Base-by-base conservation (phyloP, 2,888 invertebrate genomes). In the Nomada ferruginata region DNA sequence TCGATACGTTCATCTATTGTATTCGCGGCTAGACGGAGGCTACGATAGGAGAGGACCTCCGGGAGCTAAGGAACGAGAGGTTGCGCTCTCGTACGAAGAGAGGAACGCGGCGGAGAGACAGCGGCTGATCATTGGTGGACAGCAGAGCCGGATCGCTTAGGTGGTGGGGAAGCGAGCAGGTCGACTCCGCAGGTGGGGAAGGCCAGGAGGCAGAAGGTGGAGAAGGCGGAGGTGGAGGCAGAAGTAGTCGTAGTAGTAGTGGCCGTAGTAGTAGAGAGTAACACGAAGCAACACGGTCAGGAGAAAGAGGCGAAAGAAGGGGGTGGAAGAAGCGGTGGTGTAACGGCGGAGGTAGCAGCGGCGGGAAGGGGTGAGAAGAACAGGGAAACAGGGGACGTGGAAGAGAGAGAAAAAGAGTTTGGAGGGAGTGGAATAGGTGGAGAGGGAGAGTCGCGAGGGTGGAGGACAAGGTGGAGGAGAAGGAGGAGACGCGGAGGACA, bases 71-170 rank as follows among this genome's bases (percentile, higher is more conserved):
- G 74, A 63, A 71, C 68, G 83, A 79, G 83, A 79, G 76, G 84
- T 76, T 87, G 87, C 84, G 80, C 79, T 78, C 83, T 79, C 83
- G 76, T 66, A 57, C 70, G 75, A 77, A 77, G 85, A 86, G 85
- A 83, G 85, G 71, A 84, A 82, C 85, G 82, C 87, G 84, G 76
- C 70, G 88, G 79, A 88, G 89, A 91, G 92, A 93, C 92, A 93
- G 90, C 90, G 90, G 92, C 89, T 90, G 92, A 93, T 93, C 93
- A 93, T 93, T 93, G 93, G 93, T 89, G 92, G 92, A 91, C 92
- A 91, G 88, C 84, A 78, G 64, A 83, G 87, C 83, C 85, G 86
- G 84, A 85, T 82, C 83, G 88, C 71, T 76, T 77, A 75, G 85
- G 89, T 90, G 88, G 91, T 90, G 91, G 91, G 91, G 89, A 85